Evolutionary conservation across 2,888 invertebrate genomes (phyloP).

Genomic region (Tipula helvola): DNA sequence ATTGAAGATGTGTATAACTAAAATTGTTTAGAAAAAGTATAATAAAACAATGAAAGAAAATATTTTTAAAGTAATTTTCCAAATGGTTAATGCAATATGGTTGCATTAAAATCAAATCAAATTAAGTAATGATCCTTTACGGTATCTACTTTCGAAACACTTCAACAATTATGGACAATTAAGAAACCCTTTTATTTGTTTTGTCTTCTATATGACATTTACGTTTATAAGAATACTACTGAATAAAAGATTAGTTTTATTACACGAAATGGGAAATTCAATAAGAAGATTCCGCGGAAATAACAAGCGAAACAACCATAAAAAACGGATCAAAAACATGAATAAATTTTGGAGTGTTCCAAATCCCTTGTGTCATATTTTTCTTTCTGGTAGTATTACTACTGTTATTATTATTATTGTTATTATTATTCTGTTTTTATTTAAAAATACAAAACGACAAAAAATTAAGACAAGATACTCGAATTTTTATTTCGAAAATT

Average conservation of each 20-base stretch:
- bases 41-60: neutral
- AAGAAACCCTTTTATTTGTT: neutral
- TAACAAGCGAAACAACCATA: neutral
- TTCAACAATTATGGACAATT: constrained; percentile 9
- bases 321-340: neutral
- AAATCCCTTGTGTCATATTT: neutral
- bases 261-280: neutral
- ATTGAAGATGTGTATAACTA: no score
- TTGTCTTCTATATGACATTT: neutral
- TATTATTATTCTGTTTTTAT: neutral
- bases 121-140: neutral
- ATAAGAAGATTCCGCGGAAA: neutral
- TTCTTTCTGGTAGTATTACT: neutral
- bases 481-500: neutral
- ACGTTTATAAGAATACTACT: neutral
- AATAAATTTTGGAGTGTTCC: neutral
- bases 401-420: neutral
- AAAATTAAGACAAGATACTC: neutral
- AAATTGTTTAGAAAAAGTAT: no score
- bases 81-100: neutral
- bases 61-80: neutral
- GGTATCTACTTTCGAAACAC: neutral
- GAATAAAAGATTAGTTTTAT: neutral
- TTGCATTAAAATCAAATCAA: neutral
- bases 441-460: neutral